These are phyloP conservation scores for Ardeotis arabs DNA, from an alignment of 2,113 vertebrate genomes.

Conservation along the genomic window DNA sequence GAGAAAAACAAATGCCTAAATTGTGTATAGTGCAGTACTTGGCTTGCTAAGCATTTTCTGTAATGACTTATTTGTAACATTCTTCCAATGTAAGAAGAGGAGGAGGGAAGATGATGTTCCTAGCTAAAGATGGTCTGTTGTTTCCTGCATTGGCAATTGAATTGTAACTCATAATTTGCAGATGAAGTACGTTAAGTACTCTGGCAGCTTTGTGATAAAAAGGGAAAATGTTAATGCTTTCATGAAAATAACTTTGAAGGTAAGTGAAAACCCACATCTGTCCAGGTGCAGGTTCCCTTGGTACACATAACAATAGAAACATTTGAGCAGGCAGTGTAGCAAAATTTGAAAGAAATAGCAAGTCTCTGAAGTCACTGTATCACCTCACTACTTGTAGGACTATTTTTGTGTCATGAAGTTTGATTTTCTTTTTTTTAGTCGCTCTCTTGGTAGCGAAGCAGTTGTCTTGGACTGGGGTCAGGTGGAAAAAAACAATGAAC, in stretches of 20 bases:
- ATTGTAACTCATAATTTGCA: neutral
- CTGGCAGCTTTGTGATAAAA: neutral
- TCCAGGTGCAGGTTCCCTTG: neutral
- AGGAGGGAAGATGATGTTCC: neutral
- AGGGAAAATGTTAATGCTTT: neutral
- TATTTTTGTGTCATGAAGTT: neutral
- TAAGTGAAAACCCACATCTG: neutral
- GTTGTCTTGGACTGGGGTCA: neutral
- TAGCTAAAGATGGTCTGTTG: neutral
- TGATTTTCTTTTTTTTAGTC: neutral
- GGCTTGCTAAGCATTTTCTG: neutral
- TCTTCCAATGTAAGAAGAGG: neutral
- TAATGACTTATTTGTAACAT: constrained; percentile 5
- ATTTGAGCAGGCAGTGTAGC: neutral
- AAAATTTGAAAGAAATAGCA: neutral
- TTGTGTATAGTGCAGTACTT: neutral
- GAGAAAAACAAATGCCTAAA: neutral
- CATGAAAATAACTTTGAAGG: constrained; percentile 22
- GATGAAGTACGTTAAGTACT: neutral
- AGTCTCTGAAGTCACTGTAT: neutral
- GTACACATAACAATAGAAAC: neutral
- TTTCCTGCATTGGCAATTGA: neutral
- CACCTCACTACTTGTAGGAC: neutral
- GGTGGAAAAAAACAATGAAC: neutral
- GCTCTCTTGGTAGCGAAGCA: neutral